phyloP scores from a whole-genome alignment of 2,797 vertebrate species.

The Mionectes olivaceus region DNA sequence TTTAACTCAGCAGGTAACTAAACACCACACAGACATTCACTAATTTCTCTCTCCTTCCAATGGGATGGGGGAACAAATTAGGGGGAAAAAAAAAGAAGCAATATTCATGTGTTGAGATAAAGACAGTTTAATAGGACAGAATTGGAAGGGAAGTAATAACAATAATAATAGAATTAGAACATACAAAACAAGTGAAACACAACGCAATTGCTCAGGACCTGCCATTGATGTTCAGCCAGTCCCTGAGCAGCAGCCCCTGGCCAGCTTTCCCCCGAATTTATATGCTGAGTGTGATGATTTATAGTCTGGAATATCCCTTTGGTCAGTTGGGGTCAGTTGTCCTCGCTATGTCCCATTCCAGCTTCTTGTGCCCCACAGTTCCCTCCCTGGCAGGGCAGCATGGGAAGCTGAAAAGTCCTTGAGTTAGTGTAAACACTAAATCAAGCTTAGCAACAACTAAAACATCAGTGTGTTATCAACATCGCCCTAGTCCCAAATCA shows the following conservation, averaged over 20 bases:
- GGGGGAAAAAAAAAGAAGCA: background rate
- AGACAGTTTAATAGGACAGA: background rate
- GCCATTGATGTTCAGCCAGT: background rate
- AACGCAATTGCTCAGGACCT: background rate
- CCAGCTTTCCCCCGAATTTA: background rate
- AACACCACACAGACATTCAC: background rate
- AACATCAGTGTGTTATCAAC: background rate
- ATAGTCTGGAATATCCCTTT: background rate
- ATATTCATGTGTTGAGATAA: background rate
- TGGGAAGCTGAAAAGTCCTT: background rate
- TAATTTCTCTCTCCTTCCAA: background rate
- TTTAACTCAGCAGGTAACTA: background rate
- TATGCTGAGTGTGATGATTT: background rate
- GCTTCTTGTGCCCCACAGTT: background rate
- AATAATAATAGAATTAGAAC: background rate
- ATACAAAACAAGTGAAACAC: background rate
- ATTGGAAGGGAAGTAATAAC: background rate
- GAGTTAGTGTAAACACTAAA: background rate
- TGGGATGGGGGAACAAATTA: background rate
- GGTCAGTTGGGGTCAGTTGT: background rate
- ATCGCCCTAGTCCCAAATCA: background rate
- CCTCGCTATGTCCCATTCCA: background rate
- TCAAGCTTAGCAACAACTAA: background rate
- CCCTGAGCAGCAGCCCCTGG: background rate
- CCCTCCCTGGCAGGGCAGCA: background rate